Base-by-base conservation (phyloP, 92 coral and sea anemone genomes). In the Umimayanthus chanpuru region DNA sequence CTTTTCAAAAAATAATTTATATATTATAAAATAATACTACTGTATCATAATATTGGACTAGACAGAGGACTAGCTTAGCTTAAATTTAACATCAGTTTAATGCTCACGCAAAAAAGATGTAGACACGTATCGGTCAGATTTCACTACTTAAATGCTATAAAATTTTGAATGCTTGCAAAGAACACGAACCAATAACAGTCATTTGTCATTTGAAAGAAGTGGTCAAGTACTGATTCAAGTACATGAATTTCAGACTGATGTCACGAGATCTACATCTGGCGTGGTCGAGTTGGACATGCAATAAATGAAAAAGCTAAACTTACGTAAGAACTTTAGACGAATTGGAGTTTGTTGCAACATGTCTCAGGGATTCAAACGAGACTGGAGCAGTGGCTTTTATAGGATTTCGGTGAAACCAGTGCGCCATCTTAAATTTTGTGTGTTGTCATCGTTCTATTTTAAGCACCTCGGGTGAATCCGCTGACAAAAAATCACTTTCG, bases 401-500 rank as follows among this genome's bases (percentile, higher is more conserved):
- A 1, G 99, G 98, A 82, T 97, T 97, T 89, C 99, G 91, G 81
- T 97, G 99, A 93, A 97, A 97, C 99, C 99, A 97, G 85, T 97
- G 98, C 94, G 99, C 98, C 99, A 97, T 95, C 49, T 88, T 92
- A 70, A 56, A 15, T 78, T 29, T 12, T 4, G 36, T 25, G 32
- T 82, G 50, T 41, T 70, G 21, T 83, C 77, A 67, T 68, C 1
- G 87, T 78, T 3, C 92, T 94, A 93, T 94, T 91, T 93, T 88
- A 89, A 91, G 91, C 73, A 56, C 28, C 79, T 47, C 65, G 50
- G 40, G 66, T 56, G 68, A 39, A 86, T 43, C 91, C 91, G 91
- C 91, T 89, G 91, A 76, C 71, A 50, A 5, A 18, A 23, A 32
- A 32, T 32, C 30, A 23, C 18, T 1, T 2, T 21, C 9, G 20